phyloP scores from a whole-genome alignment of 2,888 invertebrate species.

The Epirrhoe alternata region DNA sequence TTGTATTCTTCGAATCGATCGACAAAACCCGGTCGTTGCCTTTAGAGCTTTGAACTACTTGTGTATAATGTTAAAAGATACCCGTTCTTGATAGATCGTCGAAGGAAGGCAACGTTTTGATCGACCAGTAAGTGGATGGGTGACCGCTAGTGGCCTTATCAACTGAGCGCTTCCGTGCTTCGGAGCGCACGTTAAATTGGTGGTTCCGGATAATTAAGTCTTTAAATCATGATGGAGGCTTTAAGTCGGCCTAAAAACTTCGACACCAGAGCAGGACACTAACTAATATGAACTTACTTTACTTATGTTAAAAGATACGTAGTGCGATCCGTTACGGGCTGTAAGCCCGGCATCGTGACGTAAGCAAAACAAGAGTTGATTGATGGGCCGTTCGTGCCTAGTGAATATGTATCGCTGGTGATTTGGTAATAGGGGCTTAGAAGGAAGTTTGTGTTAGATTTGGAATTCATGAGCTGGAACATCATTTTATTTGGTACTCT shows the following conservation, averaged over 20 bases:
- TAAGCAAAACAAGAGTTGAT: constrained; percentile 29
- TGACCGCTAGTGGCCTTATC: no score
- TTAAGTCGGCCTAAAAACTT: no score
- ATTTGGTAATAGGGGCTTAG: constrained; percentile 10
- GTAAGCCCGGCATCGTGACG: constrained; percentile 19
- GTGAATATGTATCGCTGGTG: constrained; percentile 15
- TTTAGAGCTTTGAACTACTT: neutral
- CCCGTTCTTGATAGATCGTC: neutral
- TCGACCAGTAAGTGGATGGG: no score
- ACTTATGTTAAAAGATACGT: constrained; percentile 1
- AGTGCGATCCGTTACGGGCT: constrained; percentile 13
- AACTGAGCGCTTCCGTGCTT: no score
- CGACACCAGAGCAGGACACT: no score
- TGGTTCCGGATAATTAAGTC: no score
- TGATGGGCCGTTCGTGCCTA: constrained; percentile 31
- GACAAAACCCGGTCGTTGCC: constrained; percentile 2
- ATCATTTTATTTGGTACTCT: neutral
- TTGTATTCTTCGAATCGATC: constrained; percentile 1
- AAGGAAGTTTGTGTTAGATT: constrained; percentile 5
- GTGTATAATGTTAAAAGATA: constrained; percentile 7
- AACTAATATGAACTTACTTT: no score
- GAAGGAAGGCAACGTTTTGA: no score
- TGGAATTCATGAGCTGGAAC: constrained; percentile 8
- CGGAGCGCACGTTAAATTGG: no score
- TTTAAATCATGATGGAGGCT: no score